Percentiles rank a stretch among this genome's conserved stretches.
These are phyloP conservation scores for Eupsittula cactorum DNA, from an alignment of 2,113 vertebrate genomes.

Conservation along the genomic window DNA sequence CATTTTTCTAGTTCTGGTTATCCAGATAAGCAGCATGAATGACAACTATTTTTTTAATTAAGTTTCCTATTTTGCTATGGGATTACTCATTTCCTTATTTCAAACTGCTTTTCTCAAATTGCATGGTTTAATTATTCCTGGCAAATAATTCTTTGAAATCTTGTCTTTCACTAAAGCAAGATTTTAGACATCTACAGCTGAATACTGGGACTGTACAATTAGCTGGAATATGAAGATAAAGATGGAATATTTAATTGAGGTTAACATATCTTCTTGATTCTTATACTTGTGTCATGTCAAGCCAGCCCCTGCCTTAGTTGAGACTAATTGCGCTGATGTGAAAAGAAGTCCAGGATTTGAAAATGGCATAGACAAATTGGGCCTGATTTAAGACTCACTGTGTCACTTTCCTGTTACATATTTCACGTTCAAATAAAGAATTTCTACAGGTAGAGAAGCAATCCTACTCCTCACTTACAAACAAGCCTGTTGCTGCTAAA, in stretches of 20 bases:
- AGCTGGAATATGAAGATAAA: neutral
- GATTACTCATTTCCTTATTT: slow-evolving; percentile 58
- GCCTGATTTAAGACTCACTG: neutral
- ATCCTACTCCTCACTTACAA: neutral
- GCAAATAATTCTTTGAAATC: neutral
- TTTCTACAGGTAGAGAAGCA: neutral
- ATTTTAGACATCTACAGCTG: neutral
- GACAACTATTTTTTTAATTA: slow-evolving; percentile 40
- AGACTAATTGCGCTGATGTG: neutral
- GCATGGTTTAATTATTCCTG: slow-evolving; percentile 21
- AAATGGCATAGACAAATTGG: neutral
- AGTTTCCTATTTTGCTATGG: slow-evolving; percentile 26
- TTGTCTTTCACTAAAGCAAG: neutral
- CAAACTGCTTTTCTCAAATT: slow-evolving; percentile 3
- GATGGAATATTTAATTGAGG: neutral
- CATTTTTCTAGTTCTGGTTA: slow-evolving; percentile 32
- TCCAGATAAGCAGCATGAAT: slow-evolving; percentile 26
- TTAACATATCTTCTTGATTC: neutral
- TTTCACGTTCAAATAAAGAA: neutral
- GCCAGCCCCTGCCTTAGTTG: neutral
- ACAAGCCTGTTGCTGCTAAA: neutral
- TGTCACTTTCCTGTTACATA: neutral
- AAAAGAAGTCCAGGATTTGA: neutral
- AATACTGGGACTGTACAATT: neutral
- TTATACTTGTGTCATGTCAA: neutral